Evolutionary conservation across 2,113 vertebrate species (phyloP), one percentile per base, ranked within the genome.

Genomic region (Carettochelys insculpta): DNA sequence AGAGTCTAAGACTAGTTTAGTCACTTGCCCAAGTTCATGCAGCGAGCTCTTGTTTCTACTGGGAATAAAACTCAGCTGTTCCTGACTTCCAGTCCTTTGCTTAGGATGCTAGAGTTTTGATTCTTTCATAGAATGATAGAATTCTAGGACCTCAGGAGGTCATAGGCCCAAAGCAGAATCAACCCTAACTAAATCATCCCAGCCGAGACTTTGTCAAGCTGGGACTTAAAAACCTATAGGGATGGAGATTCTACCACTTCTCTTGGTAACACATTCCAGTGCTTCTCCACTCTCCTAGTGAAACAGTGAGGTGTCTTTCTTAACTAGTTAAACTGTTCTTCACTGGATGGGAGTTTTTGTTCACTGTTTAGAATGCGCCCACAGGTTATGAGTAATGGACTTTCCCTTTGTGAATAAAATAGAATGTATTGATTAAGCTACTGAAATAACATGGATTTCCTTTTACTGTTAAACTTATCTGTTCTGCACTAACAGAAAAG

Each of bases 41-140:
- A 83, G 80, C 95, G 94, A 95, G 80, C 92, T 90, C 86, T 48
- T 92, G 76, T 95, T 83, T 87, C 78, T 87, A 48, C 83, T 91
- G 86, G 91, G 84, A 92, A 92, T 81, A 93, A 76, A 89, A 93
- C 65, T 81, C 88, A 89, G 77, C 8, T 76, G 85, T 94, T 95
- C 71, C 92, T 97, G 94, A 92, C 90, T 92, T 19, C 80, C 88
- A 2, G 7, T 94, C 43, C 51, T 89, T 89, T 92, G 54, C 71
- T 87, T 54, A 92, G 87, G 92, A 95, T 87, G 92, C 0, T 6
- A 93, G 78, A 90, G 56, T 48, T 94, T 92, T 34, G 48, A 94
- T n/a, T n/a, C n/a, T n/a, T n/a, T n/a, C n/a, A n/a, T n/a, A n/a
- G n/a, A n/a, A n/a, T n/a, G n/a, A n/a, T n/a, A n/a, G n/a, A n/a